Evolutionary conservation across 2,797 vertebrate genomes (phyloP), one percentile per base, ranked within the genome.

Genomic region (Poecile montanus): DNA sequence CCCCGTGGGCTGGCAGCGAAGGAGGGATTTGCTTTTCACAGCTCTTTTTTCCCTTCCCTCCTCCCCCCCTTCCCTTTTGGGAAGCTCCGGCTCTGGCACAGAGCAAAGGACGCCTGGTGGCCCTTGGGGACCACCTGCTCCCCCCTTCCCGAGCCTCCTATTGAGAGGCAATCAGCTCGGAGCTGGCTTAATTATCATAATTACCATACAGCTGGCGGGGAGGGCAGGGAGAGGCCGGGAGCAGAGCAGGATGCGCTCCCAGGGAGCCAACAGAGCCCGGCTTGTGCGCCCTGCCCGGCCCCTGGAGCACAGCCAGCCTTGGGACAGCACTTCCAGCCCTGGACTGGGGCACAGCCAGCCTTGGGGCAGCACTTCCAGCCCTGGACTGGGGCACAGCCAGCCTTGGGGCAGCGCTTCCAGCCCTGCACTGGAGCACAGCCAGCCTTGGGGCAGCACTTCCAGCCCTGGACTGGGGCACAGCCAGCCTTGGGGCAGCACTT

Each of bases 161-260:
- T 93, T 93, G 81, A 75, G 47, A 86, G 80, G 91, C 94, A 88
- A 96, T 83, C 92, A 91, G 88, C 91, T 95, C 95, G 94, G 94
- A 76, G 89, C 96, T 93, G 96, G n/a, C 63, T 26, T 72, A 82
- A 98, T 99, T 98, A 98, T 29, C 98, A 98, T 71, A 82, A 98
- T 99, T 98, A 98, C n/a, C 98, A 98, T 98, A 98, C 98, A 98
- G 98, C 98, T 98, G 98, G 90, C 48, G 16, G 48, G 20, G 34
- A 51, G 13, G 19, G 45, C 16, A n/a, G 32, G 63, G 38, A 40
- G 38, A 40, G 38, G 38, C 38, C 38, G 38, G 44, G 6, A 66
- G 2, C 8, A 1, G n/a, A 12, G 66, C 26, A 2, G 47, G 85
- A 92, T 66, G 83, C 36, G 74, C 80, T 32, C 29, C 23, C 1